Conservation (phyloP, 2,797 vertebrate species). For the Euthynnus affinis region DNA sequence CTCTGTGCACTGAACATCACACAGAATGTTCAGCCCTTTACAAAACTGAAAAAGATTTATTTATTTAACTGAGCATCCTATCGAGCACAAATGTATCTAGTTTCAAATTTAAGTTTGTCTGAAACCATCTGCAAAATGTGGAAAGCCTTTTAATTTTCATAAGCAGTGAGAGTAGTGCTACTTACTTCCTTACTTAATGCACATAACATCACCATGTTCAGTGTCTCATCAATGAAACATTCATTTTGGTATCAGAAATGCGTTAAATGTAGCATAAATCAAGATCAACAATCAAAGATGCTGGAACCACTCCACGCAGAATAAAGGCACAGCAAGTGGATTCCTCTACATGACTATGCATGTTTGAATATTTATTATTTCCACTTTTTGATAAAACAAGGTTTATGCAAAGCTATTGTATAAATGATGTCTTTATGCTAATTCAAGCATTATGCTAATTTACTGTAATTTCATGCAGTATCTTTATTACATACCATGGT, state of each 20-base stretch:
- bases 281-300: no score
- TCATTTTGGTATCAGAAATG: no score
- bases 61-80: constrained; percentile 8
- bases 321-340: not conserved
- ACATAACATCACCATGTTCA: not conserved
- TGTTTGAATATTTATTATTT: not conserved
- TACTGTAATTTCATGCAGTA: not conserved
- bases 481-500: constrained; percentile 91
- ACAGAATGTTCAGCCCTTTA: not conserved
- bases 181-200: not conserved
- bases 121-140: not conserved
- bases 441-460: not conserved
- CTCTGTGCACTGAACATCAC: not conserved
- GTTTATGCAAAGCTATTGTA: not conserved
- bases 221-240: not conserved
- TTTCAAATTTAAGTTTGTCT: not conserved
- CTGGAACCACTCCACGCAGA: not conserved
- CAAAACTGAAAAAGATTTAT: constrained; percentile 4
- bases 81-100: not conserved
- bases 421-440: not conserved
- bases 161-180: not conserved
- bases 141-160: not conserved
- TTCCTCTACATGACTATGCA: not conserved
- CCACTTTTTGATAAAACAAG: not conserved
- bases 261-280: no score